phyloP scores from a whole-genome alignment of 2,113 vertebrate genomes.

The Chaenogobius annularis region DNA sequence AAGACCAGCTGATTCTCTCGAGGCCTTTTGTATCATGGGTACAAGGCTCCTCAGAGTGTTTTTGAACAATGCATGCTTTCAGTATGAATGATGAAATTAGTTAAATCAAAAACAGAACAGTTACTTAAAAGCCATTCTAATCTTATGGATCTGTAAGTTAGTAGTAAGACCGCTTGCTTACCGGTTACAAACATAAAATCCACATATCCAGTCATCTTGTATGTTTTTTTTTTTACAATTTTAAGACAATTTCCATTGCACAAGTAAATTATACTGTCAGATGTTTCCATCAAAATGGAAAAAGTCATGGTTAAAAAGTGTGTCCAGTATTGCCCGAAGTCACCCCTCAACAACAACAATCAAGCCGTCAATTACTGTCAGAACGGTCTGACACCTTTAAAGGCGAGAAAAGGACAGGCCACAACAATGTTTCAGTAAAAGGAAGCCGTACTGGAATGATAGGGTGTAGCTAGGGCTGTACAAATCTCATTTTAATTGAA shows the following conservation, averaged over 20 bases:
- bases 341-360: constrained; percentile 18
- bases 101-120: background rate
- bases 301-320: background rate
- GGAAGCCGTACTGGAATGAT: constrained; percentile 11
- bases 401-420: constrained; percentile 42
- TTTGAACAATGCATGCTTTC: constrained; percentile 52
- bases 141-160: no score
- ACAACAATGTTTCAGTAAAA: constrained; percentile 18
- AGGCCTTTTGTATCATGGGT: constrained; percentile 12
- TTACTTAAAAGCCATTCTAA: no score
- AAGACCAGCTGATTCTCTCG: constrained; percentile 63
- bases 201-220: no score
- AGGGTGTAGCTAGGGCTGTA: background rate
- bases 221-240: no score
- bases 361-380: constrained; percentile 59
- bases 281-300: background rate
- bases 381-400: constrained; percentile 48
- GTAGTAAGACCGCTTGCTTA: no score
- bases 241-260: no score
- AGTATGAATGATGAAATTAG: background rate
- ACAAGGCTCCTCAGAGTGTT: constrained; percentile 49
- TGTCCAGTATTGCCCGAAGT: constrained; percentile 9
- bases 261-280: background rate
- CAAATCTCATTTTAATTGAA: background rate
- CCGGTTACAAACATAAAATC: no score